A percentile compares a stretch with the other conserved stretches of the same genome.
Evolutionary conservation across 2,888 invertebrate genomes (phyloP).

Genomic region (Lasioglossum marginatum): DNA sequence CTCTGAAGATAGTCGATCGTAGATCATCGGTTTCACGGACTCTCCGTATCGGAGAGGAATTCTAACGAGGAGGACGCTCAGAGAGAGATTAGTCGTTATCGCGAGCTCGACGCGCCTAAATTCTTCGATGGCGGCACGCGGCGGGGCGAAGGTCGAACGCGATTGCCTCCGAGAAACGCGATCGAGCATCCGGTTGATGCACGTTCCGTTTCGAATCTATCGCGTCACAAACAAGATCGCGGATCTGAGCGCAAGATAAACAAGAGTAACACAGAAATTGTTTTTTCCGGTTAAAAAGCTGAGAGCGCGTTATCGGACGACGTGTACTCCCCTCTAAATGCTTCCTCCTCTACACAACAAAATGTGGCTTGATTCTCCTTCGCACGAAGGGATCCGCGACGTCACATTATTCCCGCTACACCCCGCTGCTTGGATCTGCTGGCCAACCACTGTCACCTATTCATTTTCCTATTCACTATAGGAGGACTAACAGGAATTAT

Average conservation of each 20-base stretch:
- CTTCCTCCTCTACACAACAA: not conserved
- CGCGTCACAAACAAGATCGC: not conserved
- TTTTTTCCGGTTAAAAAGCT: not conserved
- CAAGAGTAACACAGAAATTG: not conserved
- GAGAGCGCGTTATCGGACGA: not conserved
- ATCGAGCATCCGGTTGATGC: not conserved
- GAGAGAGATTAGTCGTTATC: constrained; percentile 1
- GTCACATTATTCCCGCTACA: no score
- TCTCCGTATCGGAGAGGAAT: not conserved
- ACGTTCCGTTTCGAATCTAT: not conserved
- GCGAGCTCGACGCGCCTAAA: constrained; percentile 36
- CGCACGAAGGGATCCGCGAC: no score
- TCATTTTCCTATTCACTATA: no score
- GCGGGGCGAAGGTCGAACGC: constrained; percentile 42
- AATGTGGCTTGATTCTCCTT: no score
- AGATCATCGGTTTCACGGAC: not conserved
- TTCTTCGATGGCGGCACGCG: constrained; percentile 39
- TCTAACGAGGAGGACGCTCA: not conserved
- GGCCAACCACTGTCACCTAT: no score
- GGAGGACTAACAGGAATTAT: no score
- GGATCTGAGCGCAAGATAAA: not conserved
- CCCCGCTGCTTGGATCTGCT: no score
- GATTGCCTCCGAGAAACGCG: constrained; percentile 31
- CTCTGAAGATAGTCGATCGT: not conserved
- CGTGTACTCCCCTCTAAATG: not conserved